phyloP scores from a whole-genome alignment of 2,888 invertebrate genomes.

The Xestia ashworthii region DNA sequence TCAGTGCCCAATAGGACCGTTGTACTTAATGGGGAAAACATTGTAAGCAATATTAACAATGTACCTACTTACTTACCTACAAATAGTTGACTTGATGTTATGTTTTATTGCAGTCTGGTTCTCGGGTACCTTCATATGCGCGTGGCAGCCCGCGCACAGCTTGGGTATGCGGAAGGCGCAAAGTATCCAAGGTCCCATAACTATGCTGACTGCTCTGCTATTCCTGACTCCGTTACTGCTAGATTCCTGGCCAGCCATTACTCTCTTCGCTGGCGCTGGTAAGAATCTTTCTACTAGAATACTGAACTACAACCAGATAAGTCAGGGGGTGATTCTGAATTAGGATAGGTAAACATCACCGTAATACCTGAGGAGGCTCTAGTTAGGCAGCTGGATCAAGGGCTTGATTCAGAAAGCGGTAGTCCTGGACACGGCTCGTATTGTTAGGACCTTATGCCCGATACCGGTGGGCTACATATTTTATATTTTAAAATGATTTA shows the following conservation, averaged over 20 bases:
- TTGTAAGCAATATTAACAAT: not conserved
- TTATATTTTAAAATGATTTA: too few species aligned
- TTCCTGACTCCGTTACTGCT: constrained; percentile 90
- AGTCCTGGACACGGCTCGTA: too few species aligned
- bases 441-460: too few species aligned
- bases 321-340: not conserved
- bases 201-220: constrained; percentile 86
- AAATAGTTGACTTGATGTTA: not conserved
- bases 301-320: not conserved
- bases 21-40: not conserved
- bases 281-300: constrained; percentile 49
- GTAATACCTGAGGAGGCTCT: not conserved
- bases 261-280: constrained; percentile 92
- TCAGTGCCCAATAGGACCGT: too few species aligned
- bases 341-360: not conserved
- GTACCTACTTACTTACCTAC: too few species aligned
- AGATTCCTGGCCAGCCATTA: constrained; percentile 91
- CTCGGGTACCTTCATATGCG: constrained; percentile 86
- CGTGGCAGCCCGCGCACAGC: constrained; percentile 90
- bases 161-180: constrained; percentile 80
- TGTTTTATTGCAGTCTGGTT: constrained; percentile 85
- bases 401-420: too few species aligned
- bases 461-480: too few species aligned
- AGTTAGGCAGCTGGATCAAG: too few species aligned
- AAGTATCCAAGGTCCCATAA: constrained; percentile 81